Conservation (phyloP, 92 coral and sea anemone species). For the Parazoanthus swiftii region DNA sequence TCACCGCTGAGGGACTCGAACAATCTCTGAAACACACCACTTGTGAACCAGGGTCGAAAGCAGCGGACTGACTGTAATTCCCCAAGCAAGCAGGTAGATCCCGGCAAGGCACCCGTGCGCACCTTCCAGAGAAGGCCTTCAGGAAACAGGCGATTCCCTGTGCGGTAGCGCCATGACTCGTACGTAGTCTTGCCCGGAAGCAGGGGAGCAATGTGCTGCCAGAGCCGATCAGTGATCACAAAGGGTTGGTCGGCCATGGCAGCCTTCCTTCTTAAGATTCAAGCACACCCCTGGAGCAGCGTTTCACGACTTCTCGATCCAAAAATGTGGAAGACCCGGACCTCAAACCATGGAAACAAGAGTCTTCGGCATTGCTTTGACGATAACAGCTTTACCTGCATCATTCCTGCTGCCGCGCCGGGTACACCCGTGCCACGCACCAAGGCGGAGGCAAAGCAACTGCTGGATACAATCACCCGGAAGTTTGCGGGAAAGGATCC, state of each 20-base stretch:
- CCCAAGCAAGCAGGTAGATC: conserved; percentile 13
- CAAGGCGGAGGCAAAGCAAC: conserved; percentile 16
- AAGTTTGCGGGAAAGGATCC: not conserved
- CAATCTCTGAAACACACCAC: conserved; percentile 14
- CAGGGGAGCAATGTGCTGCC: conserved; percentile 17
- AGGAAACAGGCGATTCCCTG: conserved; percentile 15
- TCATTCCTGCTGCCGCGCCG: conserved; percentile 17
- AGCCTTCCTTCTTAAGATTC: too few species aligned
- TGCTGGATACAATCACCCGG: conserved; percentile 15
- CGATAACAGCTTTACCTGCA: conserved; percentile 14
- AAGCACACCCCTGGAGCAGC: too few species aligned
- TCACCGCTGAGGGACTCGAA: conserved; percentile 16
- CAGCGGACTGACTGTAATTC: conserved; percentile 15
- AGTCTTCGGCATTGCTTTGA: conserved; percentile 9
- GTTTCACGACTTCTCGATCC: too few species aligned
- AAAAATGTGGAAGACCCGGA: too few species aligned
- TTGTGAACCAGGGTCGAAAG: conserved; percentile 15
- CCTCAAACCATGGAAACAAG: too few species aligned
- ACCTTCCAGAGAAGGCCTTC: conserved; percentile 15
- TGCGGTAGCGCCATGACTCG: conserved; percentile 17
- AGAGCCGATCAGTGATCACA: conserved; percentile 10
- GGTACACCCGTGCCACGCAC: conserved; percentile 17
- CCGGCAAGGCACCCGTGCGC: conserved; percentile 18
- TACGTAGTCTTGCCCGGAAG: conserved; percentile 15
- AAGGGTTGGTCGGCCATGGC: too few species aligned